Base-by-base conservation (phyloP, 2,888 invertebrate species). In the Aelia acuminata region DNA sequence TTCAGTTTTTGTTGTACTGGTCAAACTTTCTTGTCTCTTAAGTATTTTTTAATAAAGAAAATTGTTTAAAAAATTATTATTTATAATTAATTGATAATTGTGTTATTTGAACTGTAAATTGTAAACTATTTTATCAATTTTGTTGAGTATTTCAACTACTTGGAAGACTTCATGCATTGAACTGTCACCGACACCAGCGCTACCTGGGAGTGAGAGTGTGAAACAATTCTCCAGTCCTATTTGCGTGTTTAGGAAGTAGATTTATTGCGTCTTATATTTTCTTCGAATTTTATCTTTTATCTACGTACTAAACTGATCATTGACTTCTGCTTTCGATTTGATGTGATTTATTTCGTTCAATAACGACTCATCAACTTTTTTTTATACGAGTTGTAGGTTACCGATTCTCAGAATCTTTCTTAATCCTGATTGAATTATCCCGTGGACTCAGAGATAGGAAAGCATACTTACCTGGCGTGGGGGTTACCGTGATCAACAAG, bases 391-490 rank as follows among this genome's bases (percentile, higher is more conserved):
- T n/a, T 53, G 3, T 50, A 53, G 2, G n/a, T n/a, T 20, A 53
- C 8, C n/a, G 22, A n/a, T 53, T 53, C 53, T 53, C 53, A 8
- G 53, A n/a, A 53, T 1, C n/a, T 5, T 53, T 53, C 8, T n/a
- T n/a, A 8, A n/a, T 10, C 53, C n/a, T 0, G n/a, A 1, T n/a
- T n/a, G 53, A 53, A 53, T 53, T 0, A 53, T 53, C 8, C 22
- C 10, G 8, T n/a, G 8, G 5, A 53, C 8, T 8, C 4, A 8
- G n/a, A 10, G 5, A 5, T 5, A 8, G 0, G 1, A 10, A 53
- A n/a, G 53, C 53, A 53, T 53, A 53, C 53, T 53, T 53, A 53
- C 53, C 53, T 53, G 53, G 53, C 53, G 53, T 53, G 53, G 53
- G 53, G 53, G 53, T 53, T 53, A 53, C 53, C 53, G 53, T 53